These are phyloP conservation scores for Moxostoma hubbsi DNA, from an alignment of 2,797 vertebrate genomes.

Conservation along the genomic window DNA sequence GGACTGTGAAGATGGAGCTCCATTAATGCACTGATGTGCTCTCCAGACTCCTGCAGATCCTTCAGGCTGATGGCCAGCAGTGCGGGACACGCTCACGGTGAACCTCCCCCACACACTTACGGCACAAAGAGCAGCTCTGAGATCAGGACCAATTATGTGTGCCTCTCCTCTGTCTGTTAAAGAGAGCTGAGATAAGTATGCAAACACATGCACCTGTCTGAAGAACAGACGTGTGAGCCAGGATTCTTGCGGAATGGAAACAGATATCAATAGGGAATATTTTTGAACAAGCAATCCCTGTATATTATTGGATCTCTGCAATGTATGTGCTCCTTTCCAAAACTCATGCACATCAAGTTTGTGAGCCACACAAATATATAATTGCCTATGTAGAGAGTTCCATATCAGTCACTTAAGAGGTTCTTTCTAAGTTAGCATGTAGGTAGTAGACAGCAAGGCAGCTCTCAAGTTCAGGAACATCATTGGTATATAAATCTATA, in stretches of 20 bases:
- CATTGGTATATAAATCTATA: too few relatives aligned
- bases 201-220: conserved; percentile 40
- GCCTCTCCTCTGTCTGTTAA: conserved; percentile 24
- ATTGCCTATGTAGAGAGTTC: too few relatives aligned
- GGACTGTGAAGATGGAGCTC: conserved; percentile 54
- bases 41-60: conserved; percentile 39
- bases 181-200: conserved; percentile 32
- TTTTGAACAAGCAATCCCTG: not conserved
- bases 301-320: not conserved
- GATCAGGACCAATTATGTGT: conserved; percentile 41
- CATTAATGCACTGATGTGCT: conserved; percentile 51
- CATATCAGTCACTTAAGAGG: too few relatives aligned
- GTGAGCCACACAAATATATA: too few relatives aligned
- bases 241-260: not conserved
- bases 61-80: conserved; percentile 50
- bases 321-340: not conserved
- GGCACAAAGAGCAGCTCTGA: conserved; percentile 42
- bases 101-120: conserved; percentile 35
- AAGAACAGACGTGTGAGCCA: conserved; percentile 18
- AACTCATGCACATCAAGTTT: too few relatives aligned
- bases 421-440: too few relatives aligned
- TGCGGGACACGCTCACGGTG: not conserved
- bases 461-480: too few relatives aligned
- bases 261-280: not conserved
- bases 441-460: too few relatives aligned